Base-by-base conservation (phyloP, 2,888 invertebrate genomes). In the Aporophyla nigra region DNA sequence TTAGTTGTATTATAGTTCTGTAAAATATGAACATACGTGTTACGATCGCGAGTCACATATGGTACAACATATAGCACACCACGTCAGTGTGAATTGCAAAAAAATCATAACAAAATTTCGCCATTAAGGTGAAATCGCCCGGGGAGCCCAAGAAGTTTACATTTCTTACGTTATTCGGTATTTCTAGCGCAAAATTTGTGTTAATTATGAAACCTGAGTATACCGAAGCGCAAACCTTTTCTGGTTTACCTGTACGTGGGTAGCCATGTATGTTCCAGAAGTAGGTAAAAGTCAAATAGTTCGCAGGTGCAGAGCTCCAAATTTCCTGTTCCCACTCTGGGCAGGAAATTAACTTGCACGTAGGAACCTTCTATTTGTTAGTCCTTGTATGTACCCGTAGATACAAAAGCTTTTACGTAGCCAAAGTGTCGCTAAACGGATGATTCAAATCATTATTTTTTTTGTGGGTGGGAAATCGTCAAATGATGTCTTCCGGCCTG, bases 271-370 rank as follows among this genome's bases (percentile, higher is more conserved):
- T 16, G n/a, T n/a, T 2, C 16, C 43, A 63, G 16, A 63, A 27
- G 40, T 76, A 46, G 53, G 53, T 68, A 40, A 40, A 56, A 24
- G 10, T 49, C 4, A 62, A 69, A 76, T 54, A 56, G 53, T 54
- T 19, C n/a, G 0, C 16, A 76, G 77, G 62, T 76, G 33, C 54
- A 10, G 27, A 53, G 49, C 21, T 76, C 40, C n/a, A 12, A 76
- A 76, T 69, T 76, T 62, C 69, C 69, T 62, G 27, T 40, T n/a
- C 40, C 49, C 54, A 12, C 43, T 24, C 12, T 21, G 49, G 10
- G 12, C 49, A 69, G 77, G 76, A 77, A 77, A 75, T 76, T 76
- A 75, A 58, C 56, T 51, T n/a, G 12, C 16, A 40, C 49, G 24
- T 27, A 12, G 53, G 46, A 7, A n/a, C 43, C 12, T 40, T 40